Conservation (phyloP, 1,140 invertebrate species). For the Bombus waltoni region DNA sequence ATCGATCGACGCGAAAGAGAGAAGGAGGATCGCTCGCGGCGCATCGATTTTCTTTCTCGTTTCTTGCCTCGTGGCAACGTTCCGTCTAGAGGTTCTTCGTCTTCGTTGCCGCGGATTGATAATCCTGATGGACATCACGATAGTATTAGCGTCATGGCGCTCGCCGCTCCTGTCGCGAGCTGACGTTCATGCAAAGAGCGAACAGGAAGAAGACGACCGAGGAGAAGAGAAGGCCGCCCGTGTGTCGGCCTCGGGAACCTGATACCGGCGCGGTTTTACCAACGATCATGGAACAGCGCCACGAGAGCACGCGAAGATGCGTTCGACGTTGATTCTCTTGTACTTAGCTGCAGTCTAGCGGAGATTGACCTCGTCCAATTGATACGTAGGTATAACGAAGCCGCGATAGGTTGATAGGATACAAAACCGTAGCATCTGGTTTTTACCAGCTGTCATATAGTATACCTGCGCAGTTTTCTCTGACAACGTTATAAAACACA, state of each 20-base stretch:
- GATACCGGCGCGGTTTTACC: constrained; percentile 65
- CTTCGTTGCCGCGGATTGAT: constrained; percentile 65
- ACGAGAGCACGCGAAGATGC: constrained; percentile 5
- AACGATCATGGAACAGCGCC: constrained; percentile 16
- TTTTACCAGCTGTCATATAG: too few species aligned
- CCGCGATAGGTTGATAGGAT: too few species aligned
- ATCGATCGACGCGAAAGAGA: constrained; percentile 12
- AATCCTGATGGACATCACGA: constrained; percentile 77
- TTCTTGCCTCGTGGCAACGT: constrained; percentile 4
- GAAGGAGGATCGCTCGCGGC: constrained; percentile 8
- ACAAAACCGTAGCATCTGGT: too few species aligned
- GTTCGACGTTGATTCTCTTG: constrained; percentile 34
- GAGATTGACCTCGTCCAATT: neutral
- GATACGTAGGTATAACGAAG: too few species aligned
- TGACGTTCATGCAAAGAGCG: constrained; percentile 56
- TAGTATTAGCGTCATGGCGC: constrained; percentile 74
- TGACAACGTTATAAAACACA: too few species aligned
- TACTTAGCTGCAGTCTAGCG: neutral
- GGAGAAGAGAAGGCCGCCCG: constrained; percentile 62
- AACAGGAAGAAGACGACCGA: constrained; percentile 48
- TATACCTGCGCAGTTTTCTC: too few species aligned
- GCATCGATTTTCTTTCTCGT: constrained; percentile 42
- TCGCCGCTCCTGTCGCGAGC: constrained; percentile 64
- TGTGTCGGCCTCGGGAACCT: constrained; percentile 66
- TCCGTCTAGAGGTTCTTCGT: constrained; percentile 41